Percentiles rank a stretch among this genome's conserved stretches.
phyloP scores from a whole-genome alignment of 2,888 invertebrate species.

The Drosophila longiperda region DNA sequence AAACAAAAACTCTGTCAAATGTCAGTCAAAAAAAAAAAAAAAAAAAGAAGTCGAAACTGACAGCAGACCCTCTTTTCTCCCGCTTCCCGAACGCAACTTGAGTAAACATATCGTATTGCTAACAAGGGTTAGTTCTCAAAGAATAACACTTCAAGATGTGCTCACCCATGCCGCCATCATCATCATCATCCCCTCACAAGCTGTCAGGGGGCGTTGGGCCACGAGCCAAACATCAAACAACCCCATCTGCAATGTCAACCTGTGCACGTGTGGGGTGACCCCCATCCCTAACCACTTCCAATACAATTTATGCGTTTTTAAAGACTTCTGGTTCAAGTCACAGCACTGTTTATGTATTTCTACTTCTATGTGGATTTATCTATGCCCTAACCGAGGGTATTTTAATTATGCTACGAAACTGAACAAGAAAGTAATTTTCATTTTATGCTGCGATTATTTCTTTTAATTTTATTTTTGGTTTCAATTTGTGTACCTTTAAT shows the following conservation, averaged over 20 bases:
- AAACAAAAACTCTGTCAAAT: slow-evolving; percentile 75
- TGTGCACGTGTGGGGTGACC: slow-evolving; percentile 1
- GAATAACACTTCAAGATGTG: slow-evolving; percentile 71
- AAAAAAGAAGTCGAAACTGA: slow-evolving; percentile 30
- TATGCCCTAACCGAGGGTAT: slow-evolving; percentile 18
- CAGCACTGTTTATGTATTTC: slow-evolving; percentile 40
- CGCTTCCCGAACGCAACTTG: slow-evolving; percentile 35
- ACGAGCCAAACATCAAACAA: slow-evolving; percentile 50
- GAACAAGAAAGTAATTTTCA: not conserved
- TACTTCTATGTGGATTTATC: slow-evolving; percentile 24
- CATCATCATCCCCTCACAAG: not conserved
- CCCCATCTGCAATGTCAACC: slow-evolving; percentile 57
- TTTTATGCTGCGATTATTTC: not conserved
- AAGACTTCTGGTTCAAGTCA: slow-evolving; percentile 53
- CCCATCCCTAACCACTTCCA: slow-evolving; percentile 3
- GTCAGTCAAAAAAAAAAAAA: slow-evolving; percentile 46
- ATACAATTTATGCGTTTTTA: slow-evolving; percentile 74
- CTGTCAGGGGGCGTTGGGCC: slow-evolving; percentile 25
- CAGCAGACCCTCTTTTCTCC: slow-evolving; percentile 9
- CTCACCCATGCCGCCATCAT: slow-evolving; percentile 12
- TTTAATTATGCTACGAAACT: not conserved
- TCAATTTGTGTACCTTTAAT: not conserved
- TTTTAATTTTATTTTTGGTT: not conserved
- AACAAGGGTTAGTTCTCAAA: slow-evolving; percentile 67
- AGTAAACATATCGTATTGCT: slow-evolving; percentile 71